Base-by-base conservation (phyloP, 2,888 invertebrate species). In the Embidobia sp. region DNA sequence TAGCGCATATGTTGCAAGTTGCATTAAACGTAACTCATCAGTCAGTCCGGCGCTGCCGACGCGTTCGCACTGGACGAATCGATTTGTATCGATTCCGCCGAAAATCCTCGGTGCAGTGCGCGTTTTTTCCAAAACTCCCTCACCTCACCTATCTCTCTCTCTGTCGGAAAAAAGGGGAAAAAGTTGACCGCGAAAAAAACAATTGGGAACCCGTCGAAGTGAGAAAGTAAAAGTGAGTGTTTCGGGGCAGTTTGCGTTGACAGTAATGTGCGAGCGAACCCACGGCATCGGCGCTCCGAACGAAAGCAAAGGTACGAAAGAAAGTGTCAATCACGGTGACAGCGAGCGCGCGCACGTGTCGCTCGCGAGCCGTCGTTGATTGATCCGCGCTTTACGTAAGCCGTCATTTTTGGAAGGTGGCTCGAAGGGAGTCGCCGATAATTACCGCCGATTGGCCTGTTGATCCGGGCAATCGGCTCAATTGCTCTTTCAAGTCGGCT, bases 1-100 rank as follows among this genome's bases (percentile, higher is more conserved):
- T 72, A 55, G 33, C 37, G 55, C 31, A 63, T 48, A 63, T 55
- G 72, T 72, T 63, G 51, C 61, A 61, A 61, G 51, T 63, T 53
- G 72, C 40, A 55, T 44, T 35, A 37, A 63, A 13, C 31, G 27
- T 35, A 49, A 35, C 40, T 29, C 51, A 49, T 44, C 63, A 72
- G 72, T 72, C 29, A 11, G 53, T 63, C 13, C 29, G 61, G 44
- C 46, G 46, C 61, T 35, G 61, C 29, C 70, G 70, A 22, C 27
- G 61, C 49, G 61, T 53, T 70, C 35, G 67, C 67, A 57, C 40
- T 37, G 37, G 27, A 55, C 49, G 16, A 51, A 55, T 46, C 55
- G 55, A 57, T 57, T 57, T 13, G 31, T 37, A 53, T 37, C 46
- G 63, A 59, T 44, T 55, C 29, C 13, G 31, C 27, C 18, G n/a